Evolutionary conservation across 92 coral and sea anemone species (phyloP).

Genomic region (Parazoanthus atlanticus): DNA sequence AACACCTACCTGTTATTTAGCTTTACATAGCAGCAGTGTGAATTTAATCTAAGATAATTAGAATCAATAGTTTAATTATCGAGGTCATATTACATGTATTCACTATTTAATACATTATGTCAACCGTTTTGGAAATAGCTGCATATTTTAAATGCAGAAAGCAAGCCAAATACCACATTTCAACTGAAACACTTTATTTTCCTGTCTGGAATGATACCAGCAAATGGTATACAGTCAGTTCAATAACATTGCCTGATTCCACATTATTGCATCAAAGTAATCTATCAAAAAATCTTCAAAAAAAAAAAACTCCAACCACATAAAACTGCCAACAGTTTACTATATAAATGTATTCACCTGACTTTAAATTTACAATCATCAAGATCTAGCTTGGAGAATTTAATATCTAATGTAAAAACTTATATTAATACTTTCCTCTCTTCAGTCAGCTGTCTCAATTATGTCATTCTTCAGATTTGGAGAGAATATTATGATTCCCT

Average conservation of each 20-base stretch:
- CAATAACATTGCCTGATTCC: not conserved
- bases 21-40: not conserved
- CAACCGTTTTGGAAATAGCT: too few species aligned
- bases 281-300: not conserved
- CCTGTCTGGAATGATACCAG: not conserved
- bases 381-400: not conserved
- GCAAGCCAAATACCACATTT: not conserved
- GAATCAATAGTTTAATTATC: too few species aligned
- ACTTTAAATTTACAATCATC: not conserved
- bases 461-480: not conserved
- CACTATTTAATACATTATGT: too few species aligned
- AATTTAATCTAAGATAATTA: too few species aligned
- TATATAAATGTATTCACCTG: not conserved
- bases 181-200: not conserved
- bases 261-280: not conserved
- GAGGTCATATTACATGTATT: too few species aligned
- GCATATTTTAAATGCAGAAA: too few species aligned
- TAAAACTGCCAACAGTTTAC: not conserved
- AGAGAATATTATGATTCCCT: not conserved
- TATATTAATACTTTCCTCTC: too few species aligned
- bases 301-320: not conserved
- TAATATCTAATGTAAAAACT: not conserved
- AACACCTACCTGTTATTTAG: not conserved
- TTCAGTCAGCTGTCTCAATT: too few species aligned
- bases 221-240: not conserved